Base-by-base conservation (phyloP, 2,113 vertebrate species). In the Danionella cerebrum region DNA sequence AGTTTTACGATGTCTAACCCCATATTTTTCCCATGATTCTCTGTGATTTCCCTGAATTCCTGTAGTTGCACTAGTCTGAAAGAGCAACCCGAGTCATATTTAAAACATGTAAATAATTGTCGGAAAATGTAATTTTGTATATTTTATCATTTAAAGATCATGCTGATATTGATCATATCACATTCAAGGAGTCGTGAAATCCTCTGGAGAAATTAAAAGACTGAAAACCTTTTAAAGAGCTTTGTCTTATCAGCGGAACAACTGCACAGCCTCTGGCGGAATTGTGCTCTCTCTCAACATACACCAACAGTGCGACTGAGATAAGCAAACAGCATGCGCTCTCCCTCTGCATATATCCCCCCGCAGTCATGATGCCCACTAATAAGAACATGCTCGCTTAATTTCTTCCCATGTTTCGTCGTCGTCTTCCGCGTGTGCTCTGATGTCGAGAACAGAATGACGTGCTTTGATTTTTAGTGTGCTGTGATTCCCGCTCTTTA, bases 391-490 rank as follows among this genome's bases (percentile, higher is more conserved):
- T 16, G 31, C 16, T 60, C 41, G n/a, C 29, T 54, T 12, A 36
- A n/a, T 16, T 63, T 38, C 9, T 35, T 65, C 41, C 48, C 47
- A 27, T 42, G 33, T 55, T 6, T n/a, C 25, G 4, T 27, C 8
- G 14, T 38, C 35, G 27, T 31, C 13, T 44, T 60, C 39, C 45
- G 57, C 57, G 44, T 62, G 18, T 64, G 35, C 29, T 44, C n/a
- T n/a, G n/a, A n/a, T n/a, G n/a, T n/a, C n/a, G n/a, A n/a, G n/a
- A n/a, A n/a, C n/a, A n/a, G n/a, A n/a, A n/a, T n/a, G n/a, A n/a
- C n/a, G n/a, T 60, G 41, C 31, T 70, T 66, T 70, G 52, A 70
- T 75, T 62, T 48, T 16, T 74, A 47, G 70, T 66, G 64, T 48
- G 10, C 52, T 59, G 45, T 27, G 42, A 44, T 58, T 67, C 9